phyloP scores from a whole-genome alignment of 2,888 invertebrate genomes.

The Phyllotreta cruciferae region DNA sequence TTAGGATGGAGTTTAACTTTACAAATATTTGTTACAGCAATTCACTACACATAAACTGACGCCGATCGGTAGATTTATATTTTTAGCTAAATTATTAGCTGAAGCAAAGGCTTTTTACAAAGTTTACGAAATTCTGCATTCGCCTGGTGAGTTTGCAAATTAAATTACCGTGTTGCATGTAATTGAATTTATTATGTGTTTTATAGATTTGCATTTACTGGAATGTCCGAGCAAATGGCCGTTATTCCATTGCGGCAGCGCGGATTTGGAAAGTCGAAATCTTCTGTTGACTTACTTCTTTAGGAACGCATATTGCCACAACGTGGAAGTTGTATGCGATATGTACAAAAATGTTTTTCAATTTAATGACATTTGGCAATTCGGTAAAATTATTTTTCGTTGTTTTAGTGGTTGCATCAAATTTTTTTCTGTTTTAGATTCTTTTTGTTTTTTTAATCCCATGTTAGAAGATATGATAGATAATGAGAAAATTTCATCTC shows the following conservation, averaged over 20 bases:
- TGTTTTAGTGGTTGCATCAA: not conserved
- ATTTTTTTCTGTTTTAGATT: constrained; percentile 35
- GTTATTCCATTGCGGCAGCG: constrained; percentile 20
- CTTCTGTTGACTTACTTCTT: constrained; percentile 39
- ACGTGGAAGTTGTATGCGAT: constrained; percentile 39
- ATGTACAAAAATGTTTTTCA: constrained; percentile 39
- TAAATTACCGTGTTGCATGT: too few relatives aligned
- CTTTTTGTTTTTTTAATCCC: constrained; percentile 35
- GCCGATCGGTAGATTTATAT: constrained; percentile 44
- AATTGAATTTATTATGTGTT: not conserved
- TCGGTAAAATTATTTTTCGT: constrained; percentile 25
- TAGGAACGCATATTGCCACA: constrained; percentile 33
- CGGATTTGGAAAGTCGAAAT: constrained; percentile 40
- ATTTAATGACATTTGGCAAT: constrained; percentile 25
- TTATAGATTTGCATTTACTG: constrained; percentile 42
- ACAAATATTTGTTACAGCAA: constrained; percentile 38
- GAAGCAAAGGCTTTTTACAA: constrained; percentile 36
- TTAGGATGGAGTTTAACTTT: constrained; percentile 7
- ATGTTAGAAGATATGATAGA: constrained; percentile 39
- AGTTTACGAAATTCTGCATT: constrained; percentile 45
- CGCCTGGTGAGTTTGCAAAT: constrained; percentile 38
- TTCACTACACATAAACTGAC: constrained; percentile 36
- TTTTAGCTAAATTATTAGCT: constrained; percentile 39
- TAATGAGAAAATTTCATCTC: constrained; percentile 15
- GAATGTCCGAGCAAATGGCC: constrained; percentile 41